Evolutionary conservation across 2,797 vertebrate genomes (phyloP), one percentile per base, ranked within the genome.

Genomic region (Myoxocephalus aenaeus): DNA sequence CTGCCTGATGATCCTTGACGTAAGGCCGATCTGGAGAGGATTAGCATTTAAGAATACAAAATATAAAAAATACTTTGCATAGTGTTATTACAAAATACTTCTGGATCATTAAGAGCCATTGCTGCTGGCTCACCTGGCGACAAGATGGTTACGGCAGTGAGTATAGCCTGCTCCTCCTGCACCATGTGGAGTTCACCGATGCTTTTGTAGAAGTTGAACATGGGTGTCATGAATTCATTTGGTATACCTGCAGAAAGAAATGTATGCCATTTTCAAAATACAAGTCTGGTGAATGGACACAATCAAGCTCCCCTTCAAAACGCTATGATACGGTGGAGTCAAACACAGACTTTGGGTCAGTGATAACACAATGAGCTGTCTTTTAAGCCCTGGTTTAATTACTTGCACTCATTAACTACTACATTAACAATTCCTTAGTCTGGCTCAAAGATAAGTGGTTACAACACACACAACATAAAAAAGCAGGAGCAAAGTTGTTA

Each of bases 161-260:
- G 96, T 36, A 99, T 91, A 25, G 98, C 97, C 3, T 99, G 98
- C 89, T 99, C 98, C 81, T 99, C 98, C 75, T 92, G 95, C 68
- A 92, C 90, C 98, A 99, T 99, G 84, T 97, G 97, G 79, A 99
- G 90, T 67, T 97, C 95, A 40, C 96, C 96, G 14, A 99, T 93
- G 88, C 97, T 99, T 93, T 97, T 99, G 88, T 99, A 99, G 92
- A 99, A 99, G 91, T 96, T 97, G 89, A 99, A 99, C 96, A 99
- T 97, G 15, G 98, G 98, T 3, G 94, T 97, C 87, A 99, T 98
- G 58, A 97, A 99, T 75, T 99, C 97, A 76, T 98, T 96, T 65
- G 98, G 96, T 77, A 99, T 98, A 80, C 98, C 98, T 99, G 83
- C 27, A 69, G 17, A 57, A 62, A 58, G 70, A 66, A 0, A 54